Evolutionary conservation across 2,797 vertebrate species (phyloP), one percentile per base, ranked within the genome.

Genomic region (Gastrophryne carolinensis): DNA sequence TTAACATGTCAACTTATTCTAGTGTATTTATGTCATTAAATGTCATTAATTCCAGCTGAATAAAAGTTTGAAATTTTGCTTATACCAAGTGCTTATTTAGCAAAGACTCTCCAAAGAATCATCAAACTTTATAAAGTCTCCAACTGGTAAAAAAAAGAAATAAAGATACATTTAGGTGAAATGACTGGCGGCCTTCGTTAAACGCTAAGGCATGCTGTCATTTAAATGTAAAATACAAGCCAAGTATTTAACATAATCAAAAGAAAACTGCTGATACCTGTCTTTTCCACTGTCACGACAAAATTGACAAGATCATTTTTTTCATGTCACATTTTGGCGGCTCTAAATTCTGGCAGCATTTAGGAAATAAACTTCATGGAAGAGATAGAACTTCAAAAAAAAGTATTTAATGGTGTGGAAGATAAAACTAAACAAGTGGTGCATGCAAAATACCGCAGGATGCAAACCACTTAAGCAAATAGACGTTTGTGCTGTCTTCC

Each of bases 181-280:
- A 90, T 90, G 88, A 89, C 82, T 85, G 86, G 90, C 88, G 86
- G 88, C 80, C 83, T 89, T 90, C 88, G 89, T 90, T 91, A 92
- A 89, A 85, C 78, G 87, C 90, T 92, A 91, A 92, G 90, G 88
- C 85, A 89, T 89, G 83, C 90, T 90, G 90, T 92, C 92, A 93
- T 83, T 83, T 89, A 86, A 87, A 89, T 89, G 89, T 87, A 89
- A 92, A 93, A 92, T 90, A 90, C 92, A 90, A 92, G 90, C 91
- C 89, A 89, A 89, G 86, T 87, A 89, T 91, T 93, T 91, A 91
- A 88, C 88, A 92, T 90, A 89, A 92, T 91, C 90, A 90, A 87
- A 88, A 86, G 81, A 84, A 88, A 89, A 84, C 84, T 83, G 83
- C 87, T 87, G 87, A 83, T 87, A 89, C 85, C 89, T 90, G 88